phyloP scores from a whole-genome alignment of 1,140 invertebrate species.

The Drosophila chauvacae region DNA sequence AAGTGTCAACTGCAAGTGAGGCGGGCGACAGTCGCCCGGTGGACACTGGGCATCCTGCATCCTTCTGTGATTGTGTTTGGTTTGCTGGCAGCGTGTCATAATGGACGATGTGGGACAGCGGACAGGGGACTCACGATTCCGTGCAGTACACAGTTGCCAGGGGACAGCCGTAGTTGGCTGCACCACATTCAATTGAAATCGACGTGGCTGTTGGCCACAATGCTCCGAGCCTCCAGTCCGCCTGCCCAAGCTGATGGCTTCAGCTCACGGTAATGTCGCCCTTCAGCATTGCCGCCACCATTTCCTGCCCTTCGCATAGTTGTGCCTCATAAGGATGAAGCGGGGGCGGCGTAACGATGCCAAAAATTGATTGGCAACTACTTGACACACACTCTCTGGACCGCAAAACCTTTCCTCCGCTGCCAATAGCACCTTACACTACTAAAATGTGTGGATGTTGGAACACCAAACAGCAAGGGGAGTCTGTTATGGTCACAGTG shows the following conservation, averaged over 20 bases:
- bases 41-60: conserved; percentile 35
- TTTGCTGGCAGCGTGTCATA: conserved; percentile 74
- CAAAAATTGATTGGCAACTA: conserved; percentile 80
- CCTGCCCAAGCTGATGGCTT: conserved; percentile 25
- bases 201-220: conserved; percentile 79
- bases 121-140: conserved; percentile 24
- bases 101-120: conserved; percentile 52
- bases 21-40: conserved; percentile 22
- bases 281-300: neutral
- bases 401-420: conserved; percentile 24
- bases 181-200: conserved; percentile 80
- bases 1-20: conserved; percentile 79
- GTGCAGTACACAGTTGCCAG: conserved; percentile 8
- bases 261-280: conserved; percentile 17
- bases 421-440: conserved; percentile 11
- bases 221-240: conserved; percentile 44
- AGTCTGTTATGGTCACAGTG: neutral
- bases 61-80: conserved; percentile 75
- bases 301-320: neutral
- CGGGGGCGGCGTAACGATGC: conserved; percentile 48
- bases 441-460: conserved; percentile 1
- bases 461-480: neutral
- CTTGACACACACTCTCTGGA: conserved; percentile 53
- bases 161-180: conserved; percentile 60
- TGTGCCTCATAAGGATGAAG: conserved; percentile 47